Evolutionary conservation across 2,113 vertebrate genomes (phyloP).

Genomic region (Siniperca knerii): DNA sequence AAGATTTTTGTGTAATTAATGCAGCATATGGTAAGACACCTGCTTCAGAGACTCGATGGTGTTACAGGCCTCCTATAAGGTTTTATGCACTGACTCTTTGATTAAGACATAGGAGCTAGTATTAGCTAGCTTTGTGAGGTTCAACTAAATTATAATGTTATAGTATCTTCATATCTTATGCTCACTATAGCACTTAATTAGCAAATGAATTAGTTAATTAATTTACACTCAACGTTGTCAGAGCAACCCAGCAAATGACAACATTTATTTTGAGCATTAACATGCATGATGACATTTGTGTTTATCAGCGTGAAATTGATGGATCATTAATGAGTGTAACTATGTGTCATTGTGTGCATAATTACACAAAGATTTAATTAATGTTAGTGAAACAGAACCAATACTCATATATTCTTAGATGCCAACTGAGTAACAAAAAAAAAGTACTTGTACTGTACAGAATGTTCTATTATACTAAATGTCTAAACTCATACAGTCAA

Average conservation of each 20-base stretch:
- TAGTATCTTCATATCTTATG: not conserved
- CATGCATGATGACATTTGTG: conserved; percentile 9
- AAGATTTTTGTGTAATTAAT: conserved; percentile 68
- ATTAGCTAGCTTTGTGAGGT: conserved; percentile 25
- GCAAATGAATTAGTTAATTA: conserved; percentile 12
- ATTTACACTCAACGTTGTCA: conserved; percentile 1
- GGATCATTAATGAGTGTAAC: not conserved
- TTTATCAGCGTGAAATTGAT: conserved; percentile 23
- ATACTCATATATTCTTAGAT: not conserved
- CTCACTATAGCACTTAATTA: not conserved
- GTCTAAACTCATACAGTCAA: not conserved
- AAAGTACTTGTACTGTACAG: not conserved
- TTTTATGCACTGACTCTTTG: conserved; percentile 19
- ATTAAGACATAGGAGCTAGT: conserved; percentile 28
- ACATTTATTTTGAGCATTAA: conserved; percentile 6
- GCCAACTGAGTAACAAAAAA: not conserved
- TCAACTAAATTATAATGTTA: conserved; percentile 23
- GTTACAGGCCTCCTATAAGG: conserved; percentile 34
- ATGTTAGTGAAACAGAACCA: not conserved
- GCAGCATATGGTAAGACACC: conserved; percentile 80
- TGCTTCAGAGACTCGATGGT: conserved; percentile 63
- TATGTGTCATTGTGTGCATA: conserved; percentile 7
- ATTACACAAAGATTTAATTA: conserved; percentile 12
- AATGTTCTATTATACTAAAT: not conserved
- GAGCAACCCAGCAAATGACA: conserved; percentile 22